Base-by-base conservation (phyloP, 2,888 invertebrate species). In the Pecten maximus region DNA sequence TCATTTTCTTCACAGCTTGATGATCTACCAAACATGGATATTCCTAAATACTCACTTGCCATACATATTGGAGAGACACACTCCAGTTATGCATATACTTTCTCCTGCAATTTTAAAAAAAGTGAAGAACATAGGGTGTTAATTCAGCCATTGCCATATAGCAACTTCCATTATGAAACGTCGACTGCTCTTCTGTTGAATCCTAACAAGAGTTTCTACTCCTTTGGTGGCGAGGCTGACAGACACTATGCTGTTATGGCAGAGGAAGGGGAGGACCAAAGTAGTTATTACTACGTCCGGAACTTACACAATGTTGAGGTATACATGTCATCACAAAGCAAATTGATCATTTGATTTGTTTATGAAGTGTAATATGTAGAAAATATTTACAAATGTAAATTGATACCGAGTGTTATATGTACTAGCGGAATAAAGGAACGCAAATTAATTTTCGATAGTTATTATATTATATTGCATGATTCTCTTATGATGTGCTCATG, bases 221-320 rank as follows among this genome's bases (percentile, higher is more conserved):
- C 92, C 35, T 93, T 92, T 87, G 93, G 93, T 15, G 93, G 92
- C 88, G 93, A 93, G 39, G 93, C 93, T 0, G 93, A 93, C 88
- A 88, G 92, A 60, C 92, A 91, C 40, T 93, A 91, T 39, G 88
- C 89, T 19, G 28, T 40, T n/a, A 89, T 89, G 28, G 54, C 89
- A 40, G n/a, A 48, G 35, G 89, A 60, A 19, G 40, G 15, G 6
- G 50, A 89, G n/a, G 89, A 89, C 16, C 40, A 89, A 40, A 28
- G 6, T 12, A 74, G 35, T 35, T 74, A 35, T 15, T 35, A 74
- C 28, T 74, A 74, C 74, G 28, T 74, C 74, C 74, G 35, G 74
- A 74, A 28, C 35, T 35, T 74, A 23, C 74, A 74, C 15, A 74
- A 74, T 28, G 10, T 74, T 10, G 35, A 74, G 35, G 74, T 74